Base-by-base conservation (phyloP, 2,113 vertebrate genomes). In the Thryonomys swinderianus region DNA sequence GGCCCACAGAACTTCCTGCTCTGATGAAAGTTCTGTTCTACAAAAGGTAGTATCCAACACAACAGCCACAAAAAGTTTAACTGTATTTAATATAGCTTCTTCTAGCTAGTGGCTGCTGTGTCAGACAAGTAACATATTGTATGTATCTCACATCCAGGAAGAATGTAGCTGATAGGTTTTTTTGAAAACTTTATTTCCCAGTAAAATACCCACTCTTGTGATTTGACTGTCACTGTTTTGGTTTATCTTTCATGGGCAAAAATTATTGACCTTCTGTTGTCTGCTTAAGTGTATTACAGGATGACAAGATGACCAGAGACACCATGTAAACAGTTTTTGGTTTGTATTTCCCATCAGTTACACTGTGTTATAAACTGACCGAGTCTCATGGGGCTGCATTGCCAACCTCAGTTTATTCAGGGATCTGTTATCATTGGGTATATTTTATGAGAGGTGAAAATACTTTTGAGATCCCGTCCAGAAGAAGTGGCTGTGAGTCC, bases 141-240 rank as follows among this genome's bases (percentile, higher is more conserved):
- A 7, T 45, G 2, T n/a, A 7, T 45, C 7, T 90, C 79, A 81
- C 1, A 78, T 40, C 11, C 7, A 32, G n/a, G 53, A 64, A 12
- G 59, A 74, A 48, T 37, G 20, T 17, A 51, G 67, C 61, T 20
- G 14, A 34, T 18, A 69, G 34, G 4, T 85, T 51, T 9, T 71
- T 45, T 30, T 48, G n/a, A n/a, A n/a, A 51, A 85, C 20, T 48
- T 88, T 34, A 57, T 90, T 93, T 95, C 85, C 17, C 23, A 88
- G 6, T 1, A 59, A 66, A 76, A 23, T 79, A 2, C 14, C 27
- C 55, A 8, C 40, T 74, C 32, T 21, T 88, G 30, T 66, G 32
- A 30, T 32, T 64, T 55, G n/a, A 8, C 59, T 5, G 32, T 42
- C 85, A 51, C 10, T 85, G 1, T 80, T 83, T 90, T 78, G 30